These are phyloP conservation scores for Eudyptes chrysolophus DNA, from an alignment of 2,113 vertebrate genomes.

Conservation along the genomic window DNA sequence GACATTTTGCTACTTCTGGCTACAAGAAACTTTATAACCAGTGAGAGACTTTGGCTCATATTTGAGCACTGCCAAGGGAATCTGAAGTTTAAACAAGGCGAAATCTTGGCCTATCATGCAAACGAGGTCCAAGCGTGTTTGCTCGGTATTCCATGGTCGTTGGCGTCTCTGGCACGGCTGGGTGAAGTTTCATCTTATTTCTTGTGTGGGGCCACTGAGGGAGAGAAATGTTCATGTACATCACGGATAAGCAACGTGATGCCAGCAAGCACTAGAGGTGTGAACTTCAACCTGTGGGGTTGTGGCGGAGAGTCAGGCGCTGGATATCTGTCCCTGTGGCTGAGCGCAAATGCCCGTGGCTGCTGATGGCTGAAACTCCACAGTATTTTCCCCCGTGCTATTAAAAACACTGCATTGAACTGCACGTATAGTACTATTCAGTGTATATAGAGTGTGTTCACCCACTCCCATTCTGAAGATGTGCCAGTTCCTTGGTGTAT, in stretches of 20 bases:
- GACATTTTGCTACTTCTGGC: not conserved
- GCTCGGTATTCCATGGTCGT: not conserved
- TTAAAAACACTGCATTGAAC: not conserved
- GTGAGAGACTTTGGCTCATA: not conserved
- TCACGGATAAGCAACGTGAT: not conserved
- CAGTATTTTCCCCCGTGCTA: not conserved
- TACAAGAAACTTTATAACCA: not conserved
- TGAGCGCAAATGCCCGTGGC: not conserved
- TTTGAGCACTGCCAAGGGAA: not conserved
- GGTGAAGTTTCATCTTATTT: not conserved
- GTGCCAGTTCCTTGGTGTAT: slow-evolving; percentile 60
- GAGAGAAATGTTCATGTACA: not conserved
- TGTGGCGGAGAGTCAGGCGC: not conserved
- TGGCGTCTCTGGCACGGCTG: fast-evolving
- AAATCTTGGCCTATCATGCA: not conserved
- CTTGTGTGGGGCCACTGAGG: not conserved
- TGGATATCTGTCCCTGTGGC: not conserved
- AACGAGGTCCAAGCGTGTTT: fast-evolving
- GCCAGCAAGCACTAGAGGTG: not conserved
- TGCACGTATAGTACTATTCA: not conserved
- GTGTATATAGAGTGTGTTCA: slow-evolving; percentile 3
- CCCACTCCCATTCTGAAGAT: slow-evolving; percentile 63
- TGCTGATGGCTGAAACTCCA: not conserved
- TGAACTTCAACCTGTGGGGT: not conserved
- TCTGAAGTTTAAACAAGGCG: not conserved